These are phyloP conservation scores for Malaclemys terrapin DNA, from an alignment of 2,113 vertebrate species.

Conservation along the genomic window DNA sequence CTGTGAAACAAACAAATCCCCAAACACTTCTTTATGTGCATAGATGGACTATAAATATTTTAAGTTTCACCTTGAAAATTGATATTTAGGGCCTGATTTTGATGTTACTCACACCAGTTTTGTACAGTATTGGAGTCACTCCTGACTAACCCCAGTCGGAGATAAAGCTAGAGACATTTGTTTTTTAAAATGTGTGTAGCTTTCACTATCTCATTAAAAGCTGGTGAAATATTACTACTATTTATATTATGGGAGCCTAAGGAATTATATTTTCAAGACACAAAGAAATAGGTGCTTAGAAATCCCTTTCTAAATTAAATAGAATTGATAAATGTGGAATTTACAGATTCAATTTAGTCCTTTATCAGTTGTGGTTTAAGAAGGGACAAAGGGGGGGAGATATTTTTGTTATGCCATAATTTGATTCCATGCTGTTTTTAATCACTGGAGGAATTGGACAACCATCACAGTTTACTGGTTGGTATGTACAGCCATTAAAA, in stretches of 20 bases:
- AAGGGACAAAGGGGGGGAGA: background rate
- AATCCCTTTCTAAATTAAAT: background rate
- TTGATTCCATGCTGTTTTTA: background rate
- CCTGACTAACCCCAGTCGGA: background rate
- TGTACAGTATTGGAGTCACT: background rate
- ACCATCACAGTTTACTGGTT: rapidly evolving
- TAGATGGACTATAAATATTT: slow-evolving; percentile 39
- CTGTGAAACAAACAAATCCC: slow-evolving; percentile 29
- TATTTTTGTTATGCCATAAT: background rate
- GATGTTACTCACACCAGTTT: slow-evolving; percentile 18
- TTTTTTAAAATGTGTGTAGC: background rate
- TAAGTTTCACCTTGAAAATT: slow-evolving; percentile 34
- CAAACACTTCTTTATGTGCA: slow-evolving; percentile 22
- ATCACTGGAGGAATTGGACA: background rate
- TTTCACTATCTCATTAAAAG: slow-evolving; percentile 28
- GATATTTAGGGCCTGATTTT: background rate
- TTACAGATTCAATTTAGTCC: background rate
- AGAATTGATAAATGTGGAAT: background rate
- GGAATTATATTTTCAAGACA: slow-evolving; percentile 18
- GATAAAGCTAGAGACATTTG: background rate
- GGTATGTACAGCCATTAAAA: background rate
- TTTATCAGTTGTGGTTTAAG: background rate
- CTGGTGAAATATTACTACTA: background rate
- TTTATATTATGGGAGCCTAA: slow-evolving; percentile 29
- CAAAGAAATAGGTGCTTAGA: slow-evolving; percentile 9